Base-by-base conservation (phyloP, 1,140 invertebrate species). In the Drosophila albomicans region DNA sequence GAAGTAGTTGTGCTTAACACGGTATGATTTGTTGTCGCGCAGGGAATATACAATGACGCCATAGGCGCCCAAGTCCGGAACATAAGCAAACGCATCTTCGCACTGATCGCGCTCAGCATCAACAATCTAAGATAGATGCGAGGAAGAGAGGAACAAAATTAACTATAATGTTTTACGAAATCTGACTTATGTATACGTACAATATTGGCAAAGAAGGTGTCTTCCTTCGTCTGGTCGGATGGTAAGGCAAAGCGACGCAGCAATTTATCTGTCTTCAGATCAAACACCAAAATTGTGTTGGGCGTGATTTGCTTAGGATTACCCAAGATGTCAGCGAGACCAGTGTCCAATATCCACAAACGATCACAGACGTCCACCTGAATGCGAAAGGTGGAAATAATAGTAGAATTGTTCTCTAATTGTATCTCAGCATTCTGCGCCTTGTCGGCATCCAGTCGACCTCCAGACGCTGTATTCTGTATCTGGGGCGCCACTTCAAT, bases 1-100 rank as follows among this genome's bases (percentile, higher is more conserved):
- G 94, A 97, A 97, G 92, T 95, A 97, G 87, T 97, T 96, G 81
- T 97, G 96, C 66, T 95, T 93, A 2, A 97, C 94, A 25, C 96
- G 94, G 95, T 96, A 97, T 0, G 96, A 96, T 64, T 95, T 94
- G 76, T 97, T 94, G 11, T 95, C 94, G 45, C 95, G 94, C 75
- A 95, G 93, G 43, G 95, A 96, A 85, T 97, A 97, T 1, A 97
- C 96, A 0, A 97, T 94, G 1, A 97, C 85, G 10, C 95, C 96
- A 79, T 96, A 96, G 8, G 93, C 95, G 4, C 95, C 95, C 2
- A 97, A 91, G 89, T 97, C 96, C 1, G 96, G 95, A 5, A 96
- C 91, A 75, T 97, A 97, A 0, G 95, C 95, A 76, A 94, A 96
- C 0, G 96, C 95, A 59, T 96, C 93, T 45, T 96, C 94, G 74